These are phyloP conservation scores for Thera britannica DNA, from an alignment of 2,888 invertebrate species.

Conservation along the genomic window DNA sequence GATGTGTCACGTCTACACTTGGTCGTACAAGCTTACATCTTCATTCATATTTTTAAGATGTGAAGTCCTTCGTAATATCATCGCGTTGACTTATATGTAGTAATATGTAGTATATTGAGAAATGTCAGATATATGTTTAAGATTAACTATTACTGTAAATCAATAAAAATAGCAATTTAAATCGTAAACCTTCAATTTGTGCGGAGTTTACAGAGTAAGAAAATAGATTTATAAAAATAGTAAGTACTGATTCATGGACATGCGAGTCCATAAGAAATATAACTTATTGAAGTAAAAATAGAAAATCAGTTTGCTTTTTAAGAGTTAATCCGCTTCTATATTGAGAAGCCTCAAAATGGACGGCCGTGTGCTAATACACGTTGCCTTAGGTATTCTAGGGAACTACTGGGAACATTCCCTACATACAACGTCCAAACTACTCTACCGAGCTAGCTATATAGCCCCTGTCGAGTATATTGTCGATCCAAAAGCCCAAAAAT, in stretches of 20 bases:
- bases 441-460: conserved; percentile 41
- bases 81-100: conserved; percentile 41
- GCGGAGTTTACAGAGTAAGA: conserved; percentile 34
- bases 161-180: conserved; percentile 39
- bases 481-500: conserved; percentile 67
- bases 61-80: conserved; percentile 44
- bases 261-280: conserved; percentile 24
- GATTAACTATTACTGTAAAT: conserved; percentile 30
- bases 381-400: conserved; percentile 47
- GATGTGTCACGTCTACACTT: conserved; percentile 79
- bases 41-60: conserved; percentile 53
- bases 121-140: conserved; percentile 12
- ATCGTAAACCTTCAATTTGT: conserved; percentile 39
- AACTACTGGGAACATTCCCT: conserved; percentile 45
- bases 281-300: conserved; percentile 24
- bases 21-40: conserved; percentile 64
- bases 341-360: conserved; percentile 52
- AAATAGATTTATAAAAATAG: conserved; percentile 40
- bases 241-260: conserved; percentile 29
- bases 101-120: conserved; percentile 9
- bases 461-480: conserved; percentile 68
- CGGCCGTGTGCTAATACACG: conserved; percentile 56
- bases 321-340: conserved; percentile 23
- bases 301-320: conserved; percentile 26
- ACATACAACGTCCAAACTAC: conserved; percentile 40